A percentile compares a stretch with the other conserved stretches of the same genome.
phyloP scores from a whole-genome alignment of 1,140 invertebrate genomes.

The Hesperophylax magnus region DNA sequence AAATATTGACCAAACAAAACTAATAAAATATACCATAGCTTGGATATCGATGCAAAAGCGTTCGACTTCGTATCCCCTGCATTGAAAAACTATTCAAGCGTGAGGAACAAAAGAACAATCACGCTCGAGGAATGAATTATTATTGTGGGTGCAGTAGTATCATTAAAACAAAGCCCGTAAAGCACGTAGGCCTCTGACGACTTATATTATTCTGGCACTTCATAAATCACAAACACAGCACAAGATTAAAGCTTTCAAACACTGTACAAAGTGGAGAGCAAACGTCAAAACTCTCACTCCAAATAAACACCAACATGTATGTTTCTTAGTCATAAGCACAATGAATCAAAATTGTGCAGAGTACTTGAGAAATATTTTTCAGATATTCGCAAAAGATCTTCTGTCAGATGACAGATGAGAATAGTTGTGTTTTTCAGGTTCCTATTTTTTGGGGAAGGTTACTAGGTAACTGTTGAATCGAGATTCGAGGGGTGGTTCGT shows the following conservation, averaged over 20 bases:
- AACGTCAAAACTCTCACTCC: constrained; percentile 9
- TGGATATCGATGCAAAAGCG: background rate
- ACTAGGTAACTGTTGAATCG: background rate
- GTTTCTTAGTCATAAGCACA: background rate
- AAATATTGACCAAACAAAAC: too few species aligned
- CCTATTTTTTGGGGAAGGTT: background rate
- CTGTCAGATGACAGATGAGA: too few species aligned
- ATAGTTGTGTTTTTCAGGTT: too few species aligned
- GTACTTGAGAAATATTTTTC: background rate
- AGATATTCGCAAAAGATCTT: background rate
- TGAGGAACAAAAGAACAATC: background rate
- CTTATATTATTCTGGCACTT: background rate
- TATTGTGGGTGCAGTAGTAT: constrained; percentile 5
- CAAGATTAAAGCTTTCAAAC: constrained; percentile 7
- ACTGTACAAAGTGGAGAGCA: background rate
- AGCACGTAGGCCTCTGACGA: background rate
- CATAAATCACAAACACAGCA: constrained; percentile 18
- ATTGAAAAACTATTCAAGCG: constrained; percentile 17
- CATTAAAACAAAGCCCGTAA: background rate
- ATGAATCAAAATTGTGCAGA: background rate
- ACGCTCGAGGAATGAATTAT: background rate
- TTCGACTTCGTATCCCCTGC: constrained; percentile 6
- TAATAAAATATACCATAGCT: background rate
- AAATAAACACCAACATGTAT: background rate
- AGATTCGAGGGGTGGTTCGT: background rate